phyloP scores from a whole-genome alignment of 1,140 invertebrate genomes.

The Polypedilum pembai region DNA sequence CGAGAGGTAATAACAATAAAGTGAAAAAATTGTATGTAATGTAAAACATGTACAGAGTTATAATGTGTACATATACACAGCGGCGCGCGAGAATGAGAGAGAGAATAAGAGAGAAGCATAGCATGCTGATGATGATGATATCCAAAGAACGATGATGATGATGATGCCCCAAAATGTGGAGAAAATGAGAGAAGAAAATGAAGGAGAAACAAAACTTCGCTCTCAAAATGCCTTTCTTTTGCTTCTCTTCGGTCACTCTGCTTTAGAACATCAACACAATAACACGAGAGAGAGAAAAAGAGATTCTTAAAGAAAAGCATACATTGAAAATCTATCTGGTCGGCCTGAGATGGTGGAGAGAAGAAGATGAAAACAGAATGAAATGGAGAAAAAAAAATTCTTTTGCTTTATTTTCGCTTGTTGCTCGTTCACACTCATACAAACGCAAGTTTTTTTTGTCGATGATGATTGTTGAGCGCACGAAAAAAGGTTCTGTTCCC shows the following conservation, averaged over 20 bases:
- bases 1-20: constrained; percentile 28
- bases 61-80: constrained; percentile 7
- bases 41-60: constrained; percentile 28
- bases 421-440: constrained; percentile 16
- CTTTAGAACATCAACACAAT: not conserved
- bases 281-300: not conserved
- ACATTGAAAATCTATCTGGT: too few relatives aligned
- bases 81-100: not conserved
- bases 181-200: constrained; percentile 4
- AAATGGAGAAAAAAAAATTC: constrained; percentile 9
- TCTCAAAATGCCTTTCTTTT: not conserved
- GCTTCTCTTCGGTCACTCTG: not conserved
- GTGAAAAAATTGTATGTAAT: constrained; percentile 28
- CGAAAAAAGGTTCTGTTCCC: not conserved
- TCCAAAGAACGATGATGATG: not conserved
- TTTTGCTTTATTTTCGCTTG: constrained; percentile 1
- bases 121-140: constrained; percentile 21
- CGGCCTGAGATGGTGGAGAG: too few relatives aligned
- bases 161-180: constrained; percentile 7
- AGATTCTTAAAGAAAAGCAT: too few relatives aligned
- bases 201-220: not conserved
- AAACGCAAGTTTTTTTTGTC: not conserved
- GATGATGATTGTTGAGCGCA: too few relatives aligned
- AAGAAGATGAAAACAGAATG: not conserved
- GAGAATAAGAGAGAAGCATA: constrained; percentile 18